phyloP scores from a whole-genome alignment of 2,113 vertebrate genomes.

The Festucalex cinctus region DNA sequence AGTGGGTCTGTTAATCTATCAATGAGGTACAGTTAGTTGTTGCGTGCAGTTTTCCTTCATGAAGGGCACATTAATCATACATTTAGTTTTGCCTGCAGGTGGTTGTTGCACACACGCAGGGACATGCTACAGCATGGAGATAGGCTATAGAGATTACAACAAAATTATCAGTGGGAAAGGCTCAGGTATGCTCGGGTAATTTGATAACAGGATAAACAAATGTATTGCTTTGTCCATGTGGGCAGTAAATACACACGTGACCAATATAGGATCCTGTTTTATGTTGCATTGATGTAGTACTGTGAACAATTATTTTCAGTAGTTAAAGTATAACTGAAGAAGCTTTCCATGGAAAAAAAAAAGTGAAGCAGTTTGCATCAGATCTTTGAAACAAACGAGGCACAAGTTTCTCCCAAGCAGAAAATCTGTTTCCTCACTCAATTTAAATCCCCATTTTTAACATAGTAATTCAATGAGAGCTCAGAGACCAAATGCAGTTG shows the following conservation, averaged over 20 bases:
- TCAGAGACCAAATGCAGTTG: too few species aligned
- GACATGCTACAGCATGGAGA: neutral
- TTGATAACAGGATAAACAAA: neutral
- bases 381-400: too few species aligned
- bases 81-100: neutral
- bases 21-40: neutral
- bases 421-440: too few species aligned
- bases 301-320: too few species aligned
- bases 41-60: neutral
- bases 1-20: neutral
- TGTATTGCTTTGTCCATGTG: neutral
- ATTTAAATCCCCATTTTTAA: too few species aligned
- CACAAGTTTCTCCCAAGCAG: too few species aligned
- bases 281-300: neutral
- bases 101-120: neutral
- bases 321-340: too few species aligned
- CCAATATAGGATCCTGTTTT: neutral
- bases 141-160: neutral
- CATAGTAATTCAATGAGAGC: too few species aligned
- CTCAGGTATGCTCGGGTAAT: neutral
- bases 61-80: neutral
- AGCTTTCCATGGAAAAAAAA: too few species aligned
- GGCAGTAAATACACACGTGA: neutral
- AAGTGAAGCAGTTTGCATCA: too few species aligned
- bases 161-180: slow-evolving; percentile 1